phyloP scores from a whole-genome alignment of 1,140 invertebrate species.

The Caenorhabditis briggsae region DNA sequence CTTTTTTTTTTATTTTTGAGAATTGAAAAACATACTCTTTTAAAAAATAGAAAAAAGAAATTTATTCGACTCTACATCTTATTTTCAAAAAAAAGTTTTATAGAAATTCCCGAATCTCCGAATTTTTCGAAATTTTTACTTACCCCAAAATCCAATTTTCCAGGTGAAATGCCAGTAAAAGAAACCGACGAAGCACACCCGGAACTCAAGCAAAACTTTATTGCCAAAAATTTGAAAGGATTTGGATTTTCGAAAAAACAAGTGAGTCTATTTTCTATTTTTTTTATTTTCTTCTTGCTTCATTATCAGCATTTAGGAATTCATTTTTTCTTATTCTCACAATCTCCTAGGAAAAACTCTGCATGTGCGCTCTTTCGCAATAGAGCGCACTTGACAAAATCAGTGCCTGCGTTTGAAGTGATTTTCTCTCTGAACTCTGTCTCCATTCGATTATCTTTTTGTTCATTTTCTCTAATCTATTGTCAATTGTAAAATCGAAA shows the following conservation, averaged over 20 bases:
- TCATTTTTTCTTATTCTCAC: not conserved
- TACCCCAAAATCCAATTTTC: conserved; percentile 2
- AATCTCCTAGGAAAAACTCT: not conserved
- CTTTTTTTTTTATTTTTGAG: too few relatives aligned
- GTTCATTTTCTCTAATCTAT: not conserved
- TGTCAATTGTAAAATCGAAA: not conserved
- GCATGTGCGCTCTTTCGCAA: not conserved
- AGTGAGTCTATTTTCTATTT: conserved; percentile 30
- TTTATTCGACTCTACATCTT: too few relatives aligned
- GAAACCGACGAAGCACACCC: conserved; percentile 75
- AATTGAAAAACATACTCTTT: too few relatives aligned
- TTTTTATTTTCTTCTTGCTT: not conserved
- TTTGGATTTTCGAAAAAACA: conserved; percentile 75
- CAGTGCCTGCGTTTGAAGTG: conserved; percentile 43
- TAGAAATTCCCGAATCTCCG: not conserved
- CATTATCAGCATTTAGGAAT: not conserved
- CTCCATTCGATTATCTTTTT: not conserved
- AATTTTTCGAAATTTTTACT: too few relatives aligned
- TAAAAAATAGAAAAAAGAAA: too few relatives aligned
- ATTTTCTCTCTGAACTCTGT: not conserved
- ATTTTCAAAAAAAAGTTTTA: too few relatives aligned
- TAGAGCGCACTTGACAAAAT: not conserved
- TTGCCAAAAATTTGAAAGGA: conserved; percentile 75
- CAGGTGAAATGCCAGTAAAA: conserved; percentile 67
- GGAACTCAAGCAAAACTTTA: conserved; percentile 76